Base-by-base conservation (phyloP, 2,888 invertebrate genomes). In the Beris chalybata region DNA sequence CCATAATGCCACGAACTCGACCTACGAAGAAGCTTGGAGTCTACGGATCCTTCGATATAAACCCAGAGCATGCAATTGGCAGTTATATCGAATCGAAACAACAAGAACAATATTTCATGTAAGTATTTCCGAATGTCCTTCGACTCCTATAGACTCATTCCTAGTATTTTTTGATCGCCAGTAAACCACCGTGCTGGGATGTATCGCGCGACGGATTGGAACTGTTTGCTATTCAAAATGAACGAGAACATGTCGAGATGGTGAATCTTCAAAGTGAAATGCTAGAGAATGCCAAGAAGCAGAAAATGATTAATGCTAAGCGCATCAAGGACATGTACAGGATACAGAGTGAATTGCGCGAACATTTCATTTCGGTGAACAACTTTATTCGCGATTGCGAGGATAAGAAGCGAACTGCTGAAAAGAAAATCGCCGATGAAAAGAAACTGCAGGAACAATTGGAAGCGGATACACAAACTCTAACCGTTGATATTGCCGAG, bases 151-250 rank as follows among this genome's bases (percentile, higher is more conserved):
- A 12, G n/a, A 12, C n/a, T 44, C 44, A 44, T 2, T 44, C 44
- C 9, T 2, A 44, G 22, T 22, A 22, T 22, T 22, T 22, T 22
- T 22, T 22, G 22, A 22, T 22, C 22, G 22, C 0, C 47, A 80
- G 81, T 0, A 80, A 79, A 48, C 75, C 78, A 0, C 79, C 80
- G 2, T 77, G 77, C 54, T 80, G 79, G 80, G 81, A 81, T 66
- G 75, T 76, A 3, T 73, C 78, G 0, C 77, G 78, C 0, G 78
- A 79, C 59, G 76, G 77, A 3, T 73, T 81, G 32, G 79, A 80
- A 70, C 71, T 79, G 61, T 70, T 77, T 4, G 75, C 75, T 32
- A 76, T 80, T 56, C 74, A 75, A 67, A 80, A 77, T 75, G 73
- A 76, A 32, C 74, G 78, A 0, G 78, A 81, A 67, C 72, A 78